These are phyloP conservation scores for Serranus cabrilla DNA, from an alignment of 2,797 vertebrate genomes.

Conservation along the genomic window DNA sequence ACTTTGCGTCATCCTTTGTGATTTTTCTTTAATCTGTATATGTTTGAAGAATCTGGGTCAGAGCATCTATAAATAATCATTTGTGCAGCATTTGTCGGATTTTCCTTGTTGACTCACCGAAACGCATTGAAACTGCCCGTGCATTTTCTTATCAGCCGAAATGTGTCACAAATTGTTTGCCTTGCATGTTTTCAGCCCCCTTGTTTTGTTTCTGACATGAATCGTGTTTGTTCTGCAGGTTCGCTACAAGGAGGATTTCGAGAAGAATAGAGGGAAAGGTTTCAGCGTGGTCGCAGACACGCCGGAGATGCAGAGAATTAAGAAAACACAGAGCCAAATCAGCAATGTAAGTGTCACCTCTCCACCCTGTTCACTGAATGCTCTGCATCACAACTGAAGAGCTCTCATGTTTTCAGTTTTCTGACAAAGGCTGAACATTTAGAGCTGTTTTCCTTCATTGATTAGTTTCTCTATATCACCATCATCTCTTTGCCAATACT, in stretches of 20 bases:
- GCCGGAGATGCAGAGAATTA: slow-evolving; percentile 95
- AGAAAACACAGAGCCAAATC: slow-evolving; percentile 96
- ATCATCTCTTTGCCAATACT: slow-evolving; percentile 16
- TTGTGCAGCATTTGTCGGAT: slow-evolving; percentile 16
- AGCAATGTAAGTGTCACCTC: slow-evolving; percentile 91
- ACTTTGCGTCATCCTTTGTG: not conserved
- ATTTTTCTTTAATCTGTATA: slow-evolving; percentile 2
- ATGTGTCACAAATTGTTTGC: not conserved
- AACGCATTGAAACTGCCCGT: not conserved
- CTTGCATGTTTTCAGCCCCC: not conserved
- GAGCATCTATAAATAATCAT: slow-evolving; percentile 50
- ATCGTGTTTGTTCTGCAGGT: slow-evolving; percentile 84
- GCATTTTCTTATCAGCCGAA: not conserved
- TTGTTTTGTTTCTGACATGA: not conserved
- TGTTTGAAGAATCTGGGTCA: slow-evolving; percentile 46
- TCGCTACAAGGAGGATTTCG: slow-evolving; percentile 97
- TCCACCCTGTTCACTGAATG: not conserved
- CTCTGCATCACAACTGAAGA: not conserved
- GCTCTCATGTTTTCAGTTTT: not conserved
- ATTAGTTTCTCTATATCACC: slow-evolving; percentile 20
- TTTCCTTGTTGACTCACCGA: slow-evolving; percentile 43
- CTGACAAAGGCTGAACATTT: slow-evolving; percentile 3
- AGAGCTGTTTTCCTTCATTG: not conserved
- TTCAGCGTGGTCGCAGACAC: slow-evolving; percentile 96
- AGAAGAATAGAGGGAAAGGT: slow-evolving; percentile 97